A percentile compares a stretch with the other conserved stretches of the same genome.
phyloP scores from a whole-genome alignment of 2,113 vertebrate genomes.

The Ceratotherium simum region DNA sequence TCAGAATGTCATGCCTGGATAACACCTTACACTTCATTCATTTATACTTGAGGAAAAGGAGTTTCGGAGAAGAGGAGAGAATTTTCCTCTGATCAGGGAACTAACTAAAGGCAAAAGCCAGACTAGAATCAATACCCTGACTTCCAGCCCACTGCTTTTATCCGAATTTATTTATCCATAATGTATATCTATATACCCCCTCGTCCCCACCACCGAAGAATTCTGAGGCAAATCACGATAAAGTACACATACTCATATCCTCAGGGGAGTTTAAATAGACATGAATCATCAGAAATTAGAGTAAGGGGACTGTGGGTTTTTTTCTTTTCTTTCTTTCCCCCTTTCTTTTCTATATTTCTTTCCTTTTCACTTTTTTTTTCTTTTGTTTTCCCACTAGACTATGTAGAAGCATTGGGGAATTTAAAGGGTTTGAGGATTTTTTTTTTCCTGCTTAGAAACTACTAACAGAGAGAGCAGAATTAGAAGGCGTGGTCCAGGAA shows the following conservation, averaged over 20 bases:
- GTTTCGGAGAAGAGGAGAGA: neutral
- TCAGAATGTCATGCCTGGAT: neutral
- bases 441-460: neutral
- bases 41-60: neutral
- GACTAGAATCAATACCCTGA: neutral
- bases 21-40: neutral
- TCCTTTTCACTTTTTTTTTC: neutral
- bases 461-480: neutral
- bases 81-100: neutral
- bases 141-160: neutral
- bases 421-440: neutral
- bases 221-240: neutral
- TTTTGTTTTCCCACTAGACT: neutral
- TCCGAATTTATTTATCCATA: slow-evolving; percentile 29
- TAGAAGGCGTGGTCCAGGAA: neutral
- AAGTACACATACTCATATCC: neutral
- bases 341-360: neutral
- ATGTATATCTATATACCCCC: neutral
- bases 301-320: neutral
- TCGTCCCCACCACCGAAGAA: neutral
- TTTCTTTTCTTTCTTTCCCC: neutral
- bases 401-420: neutral
- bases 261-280: neutral
- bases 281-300: neutral
- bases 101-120: neutral